Evolutionary conservation across 2,797 vertebrate species (phyloP).

Genomic region (Alouatta caraya): DNA sequence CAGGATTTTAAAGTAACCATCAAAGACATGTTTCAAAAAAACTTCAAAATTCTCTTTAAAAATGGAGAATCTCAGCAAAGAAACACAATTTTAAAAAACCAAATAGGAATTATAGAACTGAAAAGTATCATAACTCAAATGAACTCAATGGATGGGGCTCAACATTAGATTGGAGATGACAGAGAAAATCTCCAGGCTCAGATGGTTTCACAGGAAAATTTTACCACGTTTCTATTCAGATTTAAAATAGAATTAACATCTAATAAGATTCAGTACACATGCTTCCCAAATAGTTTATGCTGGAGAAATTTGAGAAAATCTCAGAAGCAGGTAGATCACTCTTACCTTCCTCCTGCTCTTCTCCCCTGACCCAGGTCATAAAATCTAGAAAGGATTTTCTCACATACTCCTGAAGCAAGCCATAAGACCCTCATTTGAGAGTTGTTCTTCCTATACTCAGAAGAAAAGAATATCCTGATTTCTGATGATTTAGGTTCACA

Average conservation of each 20-base stretch:
- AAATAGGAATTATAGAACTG: background rate
- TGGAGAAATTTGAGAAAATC: background rate
- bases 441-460: background rate
- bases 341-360: background rate
- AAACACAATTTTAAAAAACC: background rate
- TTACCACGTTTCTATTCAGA: background rate
- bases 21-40: background rate
- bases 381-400: background rate
- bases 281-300: background rate
- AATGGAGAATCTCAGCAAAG: background rate
- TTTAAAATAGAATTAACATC: background rate
- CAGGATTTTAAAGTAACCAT: background rate
- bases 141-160: background rate
- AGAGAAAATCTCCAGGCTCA: background rate
- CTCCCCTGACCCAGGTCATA: background rate
- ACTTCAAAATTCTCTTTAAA: slow-evolving; percentile 3
- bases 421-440: background rate
- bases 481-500: background rate
- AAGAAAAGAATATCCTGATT: background rate
- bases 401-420: background rate
- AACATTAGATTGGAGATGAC: background rate
- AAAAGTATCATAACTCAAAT: background rate
- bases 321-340: background rate
- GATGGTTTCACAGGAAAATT: background rate
- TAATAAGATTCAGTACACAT: background rate